Conservation (phyloP, 2,113 vertebrate genomes). For the Amia ocellicauda region DNA sequence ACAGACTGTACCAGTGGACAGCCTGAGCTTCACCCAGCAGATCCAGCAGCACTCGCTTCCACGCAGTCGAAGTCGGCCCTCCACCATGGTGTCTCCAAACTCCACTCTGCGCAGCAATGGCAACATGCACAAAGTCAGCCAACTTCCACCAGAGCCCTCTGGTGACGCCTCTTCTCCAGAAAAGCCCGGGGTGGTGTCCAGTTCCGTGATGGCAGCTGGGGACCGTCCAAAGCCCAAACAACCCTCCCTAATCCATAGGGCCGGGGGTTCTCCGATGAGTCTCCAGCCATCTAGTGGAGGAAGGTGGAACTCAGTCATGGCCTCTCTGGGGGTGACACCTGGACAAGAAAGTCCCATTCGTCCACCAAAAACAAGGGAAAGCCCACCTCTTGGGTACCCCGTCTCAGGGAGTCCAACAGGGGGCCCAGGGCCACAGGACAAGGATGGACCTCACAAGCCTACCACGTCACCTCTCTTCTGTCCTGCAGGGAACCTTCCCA, state of each 20-base stretch:
- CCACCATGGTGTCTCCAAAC: constrained; percentile 52
- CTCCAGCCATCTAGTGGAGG: constrained; percentile 32
- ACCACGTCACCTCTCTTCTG: constrained; percentile 42
- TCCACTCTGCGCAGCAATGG: constrained; percentile 47
- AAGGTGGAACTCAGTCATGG: constrained; percentile 61
- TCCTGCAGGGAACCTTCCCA: constrained; percentile 27
- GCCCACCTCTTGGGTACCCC: constrained; percentile 53
- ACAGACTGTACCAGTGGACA: constrained; percentile 69
- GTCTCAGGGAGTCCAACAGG: constrained; percentile 30
- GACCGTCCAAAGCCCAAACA: constrained; percentile 49
- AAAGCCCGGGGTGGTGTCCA: constrained; percentile 38
- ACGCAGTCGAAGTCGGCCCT: constrained; percentile 62
- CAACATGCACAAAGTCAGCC: constrained; percentile 44
- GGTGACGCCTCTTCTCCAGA: constrained; percentile 43
- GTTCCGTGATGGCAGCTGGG: constrained; percentile 16
- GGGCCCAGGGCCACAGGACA: constrained; percentile 44
- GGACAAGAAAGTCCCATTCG: constrained; percentile 47
- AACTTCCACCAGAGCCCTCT: constrained; percentile 35
- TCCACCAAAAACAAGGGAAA: constrained; percentile 48
- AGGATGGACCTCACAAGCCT: constrained; percentile 46
- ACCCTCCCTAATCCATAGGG: constrained; percentile 32
- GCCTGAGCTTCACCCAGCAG: constrained; percentile 68
- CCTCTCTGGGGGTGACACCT: constrained; percentile 62
- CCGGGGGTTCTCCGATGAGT: constrained; percentile 5
- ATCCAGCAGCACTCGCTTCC: constrained; percentile 72